Evolutionary conservation across 2,113 vertebrate genomes (phyloP), one percentile per base, ranked within the genome.

Genomic region (Irena cyanogastra): DNA sequence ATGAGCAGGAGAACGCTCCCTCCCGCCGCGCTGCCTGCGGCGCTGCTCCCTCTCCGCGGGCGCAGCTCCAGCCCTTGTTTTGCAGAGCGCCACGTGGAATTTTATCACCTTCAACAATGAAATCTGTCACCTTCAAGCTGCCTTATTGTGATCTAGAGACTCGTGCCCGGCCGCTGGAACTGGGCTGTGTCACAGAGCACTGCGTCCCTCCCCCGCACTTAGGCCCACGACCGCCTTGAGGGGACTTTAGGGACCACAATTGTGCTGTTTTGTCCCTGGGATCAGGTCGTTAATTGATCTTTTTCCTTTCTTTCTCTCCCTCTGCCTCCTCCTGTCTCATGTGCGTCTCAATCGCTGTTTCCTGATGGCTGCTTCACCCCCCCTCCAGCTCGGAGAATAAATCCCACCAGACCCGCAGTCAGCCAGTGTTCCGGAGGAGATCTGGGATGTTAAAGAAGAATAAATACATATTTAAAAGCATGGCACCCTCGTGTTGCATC

Each of bases 51-150:
- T 83, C 26, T 52, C 76, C 77, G 60, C 9, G 5, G 76, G 54
- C 57, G 54, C 71, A 54, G 95, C 83, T 97, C 94, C 94, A 82
- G 89, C 82, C 93, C 95, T 97, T 91, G 68, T 95, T 97, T 95
- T 95, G 92, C 89, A 76, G 83, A 10, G 1, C 2, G 13, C 94
- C 92, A 57, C 6, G 13, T 72, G 94, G 66, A 92, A 37, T 97
- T 94, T 90, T 93, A 94, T 97, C 97, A 94, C 97, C 96, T 97
- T 96, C 97, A 94, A 68, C 95, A 92, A 78, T 71, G 94, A 93
- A 95, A 95, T 89, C 97, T 93, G 95, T 97, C 96, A 96, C 97
- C 95, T 97, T 96, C 93, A 93, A 94, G 94, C 93, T 90, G 93
- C 93, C 94, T 94, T 91, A 81, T 87, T 94, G 87, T 76, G 78